Evolutionary conservation across 1,140 invertebrate species (phyloP), one percentile per base, ranked within the genome.

Genomic region (Heliconius melpomene): DNA sequence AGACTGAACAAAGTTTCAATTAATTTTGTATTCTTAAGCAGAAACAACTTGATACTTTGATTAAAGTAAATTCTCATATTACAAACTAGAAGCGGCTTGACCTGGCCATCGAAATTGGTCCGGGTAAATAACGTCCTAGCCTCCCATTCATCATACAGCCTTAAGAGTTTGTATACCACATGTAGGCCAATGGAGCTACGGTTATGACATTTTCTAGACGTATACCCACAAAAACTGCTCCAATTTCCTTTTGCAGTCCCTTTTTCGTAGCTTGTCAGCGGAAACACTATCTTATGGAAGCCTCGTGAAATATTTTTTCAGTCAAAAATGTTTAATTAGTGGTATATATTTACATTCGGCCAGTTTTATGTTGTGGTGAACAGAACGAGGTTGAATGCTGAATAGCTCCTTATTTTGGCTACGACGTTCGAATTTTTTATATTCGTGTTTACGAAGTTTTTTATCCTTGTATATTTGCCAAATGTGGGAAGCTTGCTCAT

Each of bases 381-480:
- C 70, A 60, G 54, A 54, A 82, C 72, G 60, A 74, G 3, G 54
- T 5, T 26, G 46, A 40, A 82, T 52, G 74, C 57, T 72, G 66
- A 7, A 76, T 72, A 79, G 74, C 57, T 75, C 36, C 66, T 85
- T 85, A 82, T 85, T 85, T 85, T 82, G 79, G 83, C 85, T 29
- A 84, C 84, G 72, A 54, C 40, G 20, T 86, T 87, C 85, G 82
- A 80, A 82, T 80, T 77, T 77, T 81, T 79, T 70, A 81, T 83
- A 77, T 70, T 79, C 72, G 74, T 82, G 77, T 81, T 83, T 80
- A 79, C 75, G 72, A 70, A 83, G 82, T 86, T 72, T 90, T 90
- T 89, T 87, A 87, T 89, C 83, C 82, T 87, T 85, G 75, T 89
- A 82, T 90, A 82, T 88, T 89, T 87, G 86, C 84, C 84, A 89